Base-by-base conservation (phyloP, 37 sponge, comb jelly and placozoan species). In the Oscarella lobularis region DNA sequence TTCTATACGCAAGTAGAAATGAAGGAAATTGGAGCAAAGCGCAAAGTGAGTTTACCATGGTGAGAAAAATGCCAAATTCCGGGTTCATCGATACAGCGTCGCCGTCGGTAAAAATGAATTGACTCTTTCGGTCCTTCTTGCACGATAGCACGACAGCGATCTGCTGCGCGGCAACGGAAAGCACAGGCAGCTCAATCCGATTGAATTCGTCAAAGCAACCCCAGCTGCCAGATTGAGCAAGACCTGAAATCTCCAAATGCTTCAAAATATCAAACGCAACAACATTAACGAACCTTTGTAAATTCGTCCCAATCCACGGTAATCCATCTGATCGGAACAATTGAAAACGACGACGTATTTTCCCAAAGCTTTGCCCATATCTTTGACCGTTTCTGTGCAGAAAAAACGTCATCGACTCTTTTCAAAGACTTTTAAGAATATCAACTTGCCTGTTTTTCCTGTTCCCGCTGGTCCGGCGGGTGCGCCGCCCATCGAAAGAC, bases 291-390 rank as follows among this genome's bases (percentile, higher is more conserved):
- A 5, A 68, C 71, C 93, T 71, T 92, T 92, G 84, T 88, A 92
- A 9, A 92, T 92, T 31, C 98, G 77, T 1, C 98, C 98, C 3
- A 96, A 78, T 4, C 98, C 98, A 60, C 98, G 76, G 81, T 87
- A 96, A 80, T 96, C 98, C 98, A 96, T 96, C 82, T 96, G 98
- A 75, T 96, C 98, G n/a, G 98, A 96, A 74, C 98, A 96, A 84
- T 96, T 96, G 87, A 96, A 96, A 33, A 96, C 98, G 30, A 96
- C 98, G 67, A 96, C 98, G 37, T 96, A 96, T 74, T 96, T 96
- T 0, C 98, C 98, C 37, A 96, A 86, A 33, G 90, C 90, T 41
- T 89, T 87, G 0, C 98, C 98, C 98, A 96, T 96, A 69, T 96
- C 98, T 66, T 96, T 96, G 41, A 86, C 87, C 30, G 98, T 96